Percentiles rank a stretch among this genome's conserved stretches.
Evolutionary conservation across 92 coral and sea anemone genomes (phyloP).

Genomic region (Pocillopora meandrina): DNA sequence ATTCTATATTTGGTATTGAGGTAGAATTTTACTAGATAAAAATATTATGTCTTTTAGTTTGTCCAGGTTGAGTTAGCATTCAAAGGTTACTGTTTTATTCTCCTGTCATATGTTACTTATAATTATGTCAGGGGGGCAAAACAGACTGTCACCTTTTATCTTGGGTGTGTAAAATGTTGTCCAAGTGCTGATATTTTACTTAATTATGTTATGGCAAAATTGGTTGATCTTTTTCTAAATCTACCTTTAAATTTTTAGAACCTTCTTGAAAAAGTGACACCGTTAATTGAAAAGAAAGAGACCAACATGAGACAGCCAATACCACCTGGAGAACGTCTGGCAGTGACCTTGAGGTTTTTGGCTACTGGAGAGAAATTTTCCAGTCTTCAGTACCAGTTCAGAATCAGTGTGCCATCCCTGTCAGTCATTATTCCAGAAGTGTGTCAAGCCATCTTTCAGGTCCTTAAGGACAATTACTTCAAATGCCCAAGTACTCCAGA

Average conservation of each 20-base stretch:
- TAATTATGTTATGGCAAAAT: not conserved
- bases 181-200: not conserved
- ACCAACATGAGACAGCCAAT: constrained; percentile 49
- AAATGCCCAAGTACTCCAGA: constrained; percentile 46
- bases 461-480: constrained; percentile 39
- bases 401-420: constrained; percentile 48
- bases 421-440: constrained; percentile 55
- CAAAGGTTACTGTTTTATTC: no score
- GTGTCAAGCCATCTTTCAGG: constrained; percentile 42
- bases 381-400: constrained; percentile 64
- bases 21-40: no score
- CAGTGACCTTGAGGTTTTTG: constrained; percentile 47
- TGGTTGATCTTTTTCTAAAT: not conserved
- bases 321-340: constrained; percentile 59
- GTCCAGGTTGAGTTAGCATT: no score
- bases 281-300: not conserved
- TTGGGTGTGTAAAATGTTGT: not conserved
- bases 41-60: no score
- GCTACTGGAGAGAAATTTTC: constrained; percentile 62
- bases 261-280: constrained; percentile 21
- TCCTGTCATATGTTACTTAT: no score
- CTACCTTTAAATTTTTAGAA: constrained; percentile 3
- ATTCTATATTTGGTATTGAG: no score
- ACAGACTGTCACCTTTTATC: not conserved
- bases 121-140: not conserved